Percentiles rank a stretch among this genome's conserved stretches.
Evolutionary conservation across 2,113 vertebrate species (phyloP).

Genomic region (Phaetusa simplex): DNA sequence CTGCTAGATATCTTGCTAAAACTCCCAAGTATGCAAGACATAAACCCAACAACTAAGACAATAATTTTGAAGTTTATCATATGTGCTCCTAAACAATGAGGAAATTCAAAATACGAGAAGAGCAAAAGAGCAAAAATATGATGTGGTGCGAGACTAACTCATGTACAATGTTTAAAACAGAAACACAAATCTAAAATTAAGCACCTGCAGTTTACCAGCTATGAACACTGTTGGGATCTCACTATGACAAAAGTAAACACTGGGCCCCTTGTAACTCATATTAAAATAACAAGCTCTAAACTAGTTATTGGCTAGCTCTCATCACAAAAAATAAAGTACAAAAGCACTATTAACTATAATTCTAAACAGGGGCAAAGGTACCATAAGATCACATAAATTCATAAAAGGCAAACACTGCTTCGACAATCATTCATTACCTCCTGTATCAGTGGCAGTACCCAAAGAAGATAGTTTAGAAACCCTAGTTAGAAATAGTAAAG

Average conservation of each 20-base stretch:
- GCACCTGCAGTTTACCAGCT: background rate
- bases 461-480: background rate
- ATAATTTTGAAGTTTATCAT: background rate
- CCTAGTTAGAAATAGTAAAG: rapidly evolving
- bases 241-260: background rate
- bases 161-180: background rate
- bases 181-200: background rate
- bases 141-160: background rate
- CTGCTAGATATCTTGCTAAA: background rate
- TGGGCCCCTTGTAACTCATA: background rate
- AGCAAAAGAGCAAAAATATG: background rate
- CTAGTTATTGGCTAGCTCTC: background rate
- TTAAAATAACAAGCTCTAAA: background rate
- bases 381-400: rapidly evolving
- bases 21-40: rapidly evolving
- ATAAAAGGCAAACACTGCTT: background rate
- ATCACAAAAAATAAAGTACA: background rate
- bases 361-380: rapidly evolving
- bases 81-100: background rate
- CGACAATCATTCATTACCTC: background rate
- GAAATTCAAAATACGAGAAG: background rate
- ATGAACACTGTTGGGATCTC: background rate
- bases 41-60: background rate
- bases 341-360: background rate
- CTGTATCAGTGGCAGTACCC: background rate